Conservation (phyloP, 2,113 vertebrate genomes). For the Tachuris rubrigastra region DNA sequence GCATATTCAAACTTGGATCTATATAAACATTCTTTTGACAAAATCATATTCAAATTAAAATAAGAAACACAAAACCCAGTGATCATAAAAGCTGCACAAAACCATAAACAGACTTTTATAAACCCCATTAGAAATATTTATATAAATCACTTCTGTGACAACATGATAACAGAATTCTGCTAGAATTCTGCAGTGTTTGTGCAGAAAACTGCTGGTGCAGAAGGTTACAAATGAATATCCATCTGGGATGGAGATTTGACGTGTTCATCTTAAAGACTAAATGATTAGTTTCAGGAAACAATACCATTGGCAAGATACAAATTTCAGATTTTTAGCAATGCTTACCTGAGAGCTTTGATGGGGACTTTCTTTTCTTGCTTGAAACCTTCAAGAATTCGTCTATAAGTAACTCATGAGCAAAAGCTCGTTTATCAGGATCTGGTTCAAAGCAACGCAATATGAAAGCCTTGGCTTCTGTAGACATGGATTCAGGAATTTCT, state of each 20-base stretch:
- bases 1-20: background rate
- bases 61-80: background rate
- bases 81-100: background rate
- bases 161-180: background rate
- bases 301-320: background rate
- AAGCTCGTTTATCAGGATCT: conserved; percentile 89
- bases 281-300: background rate
- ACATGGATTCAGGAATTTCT: conserved; percentile 98
- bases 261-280: background rate
- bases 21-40: background rate
- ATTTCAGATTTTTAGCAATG: background rate
- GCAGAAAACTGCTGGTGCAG: background rate
- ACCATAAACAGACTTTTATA: background rate
- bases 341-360: conserved; percentile 85
- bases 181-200: background rate
- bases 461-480: conserved; percentile 93
- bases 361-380: conserved; percentile 90
- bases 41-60: background rate
- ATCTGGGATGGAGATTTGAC: background rate
- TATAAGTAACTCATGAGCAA: conserved; percentile 86
- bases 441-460: conserved; percentile 96
- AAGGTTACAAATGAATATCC: background rate
- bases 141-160: background rate
- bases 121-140: background rate
- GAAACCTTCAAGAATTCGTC: conserved; percentile 97